phyloP scores from a whole-genome alignment of 2,888 invertebrate species.

The Labia minor region DNA sequence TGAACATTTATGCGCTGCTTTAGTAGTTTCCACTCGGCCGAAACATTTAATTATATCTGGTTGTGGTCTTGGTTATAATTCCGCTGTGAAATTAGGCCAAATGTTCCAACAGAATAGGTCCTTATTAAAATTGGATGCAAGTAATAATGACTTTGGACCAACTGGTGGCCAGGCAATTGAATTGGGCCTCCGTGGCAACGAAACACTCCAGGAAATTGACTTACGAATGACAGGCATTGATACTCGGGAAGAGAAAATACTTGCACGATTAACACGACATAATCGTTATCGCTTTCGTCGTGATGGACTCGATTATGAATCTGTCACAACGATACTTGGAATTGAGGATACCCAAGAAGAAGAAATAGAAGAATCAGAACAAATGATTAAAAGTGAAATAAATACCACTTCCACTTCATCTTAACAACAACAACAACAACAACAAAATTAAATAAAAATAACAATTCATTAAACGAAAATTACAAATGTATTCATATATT shows the following conservation, averaged over 20 bases:
- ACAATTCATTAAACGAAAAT: too few species aligned
- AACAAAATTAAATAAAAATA: too few species aligned
- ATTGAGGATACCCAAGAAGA: background rate
- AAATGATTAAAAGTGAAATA: background rate
- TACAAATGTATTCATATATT: too few species aligned
- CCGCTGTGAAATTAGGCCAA: constrained; percentile 44
- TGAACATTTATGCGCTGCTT: constrained; percentile 46
- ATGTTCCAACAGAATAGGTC: constrained; percentile 45
- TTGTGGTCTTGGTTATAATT: constrained; percentile 44
- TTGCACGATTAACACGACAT: background rate
- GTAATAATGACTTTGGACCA: constrained; percentile 45
- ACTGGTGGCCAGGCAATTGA: constrained; percentile 28
- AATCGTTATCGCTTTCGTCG: background rate
- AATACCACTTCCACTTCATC: background rate
- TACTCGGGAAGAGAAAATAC: background rate
- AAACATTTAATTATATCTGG: constrained; percentile 45
- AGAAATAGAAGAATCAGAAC: background rate
- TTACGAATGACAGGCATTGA: constrained; percentile 29
- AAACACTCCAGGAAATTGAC: constrained; percentile 30
- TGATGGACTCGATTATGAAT: background rate
- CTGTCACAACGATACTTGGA: background rate
- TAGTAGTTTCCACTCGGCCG: constrained; percentile 44
- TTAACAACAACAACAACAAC: background rate
- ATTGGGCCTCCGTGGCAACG: constrained; percentile 29
- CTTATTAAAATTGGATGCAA: constrained; percentile 45